These are phyloP conservation scores for Scaptodrosophila latifasciaeformis DNA, from an alignment of 2,888 invertebrate species.

Conservation along the genomic window DNA sequence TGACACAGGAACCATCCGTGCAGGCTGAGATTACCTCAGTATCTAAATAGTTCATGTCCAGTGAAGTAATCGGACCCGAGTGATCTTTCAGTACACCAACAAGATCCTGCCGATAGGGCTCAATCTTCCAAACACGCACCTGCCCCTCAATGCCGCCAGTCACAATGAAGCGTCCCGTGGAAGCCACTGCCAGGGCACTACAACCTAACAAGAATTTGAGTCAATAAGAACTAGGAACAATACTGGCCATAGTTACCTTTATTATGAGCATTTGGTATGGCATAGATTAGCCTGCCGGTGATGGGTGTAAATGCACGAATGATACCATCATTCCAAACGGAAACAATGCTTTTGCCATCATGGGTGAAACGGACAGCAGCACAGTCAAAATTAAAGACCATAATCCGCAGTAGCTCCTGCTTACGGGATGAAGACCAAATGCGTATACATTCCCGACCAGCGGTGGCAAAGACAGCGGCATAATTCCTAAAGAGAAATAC, in stretches of 20 bases:
- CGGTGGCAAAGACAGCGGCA: slow-evolving; percentile 91
- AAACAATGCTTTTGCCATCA: slow-evolving; percentile 87
- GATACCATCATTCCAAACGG: slow-evolving; percentile 89
- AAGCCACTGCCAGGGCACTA: slow-evolving; percentile 86
- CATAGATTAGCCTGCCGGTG: slow-evolving; percentile 86
- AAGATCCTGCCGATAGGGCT: slow-evolving; percentile 80
- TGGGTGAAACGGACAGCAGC: slow-evolving; percentile 84
- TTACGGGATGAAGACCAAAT: slow-evolving; percentile 87
- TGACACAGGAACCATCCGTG: slow-evolving; percentile 93
- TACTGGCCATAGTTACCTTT: slow-evolving; percentile 74
- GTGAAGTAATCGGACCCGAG: slow-evolving; percentile 88
- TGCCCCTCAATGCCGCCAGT: slow-evolving; percentile 96
- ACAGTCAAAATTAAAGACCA: slow-evolving; percentile 91
- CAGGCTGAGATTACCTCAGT: slow-evolving; percentile 91
- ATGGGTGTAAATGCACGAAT: slow-evolving; percentile 89
- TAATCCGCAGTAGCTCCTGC: slow-evolving; percentile 88
- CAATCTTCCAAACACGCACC: slow-evolving; percentile 87
- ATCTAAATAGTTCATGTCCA: slow-evolving; percentile 85
- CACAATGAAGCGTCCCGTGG: slow-evolving; percentile 82
- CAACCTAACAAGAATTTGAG: slow-evolving; percentile 56
- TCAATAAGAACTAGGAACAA: background rate
- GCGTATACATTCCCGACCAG: slow-evolving; percentile 88
- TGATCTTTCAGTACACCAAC: slow-evolving; percentile 91
- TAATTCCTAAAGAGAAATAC: slow-evolving; percentile 78
- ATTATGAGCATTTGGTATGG: slow-evolving; percentile 91